A percentile compares a stretch with the other conserved stretches of the same genome.
phyloP scores from a whole-genome alignment of 1,140 invertebrate species.

The Helicorthomorpha holstii region DNA sequence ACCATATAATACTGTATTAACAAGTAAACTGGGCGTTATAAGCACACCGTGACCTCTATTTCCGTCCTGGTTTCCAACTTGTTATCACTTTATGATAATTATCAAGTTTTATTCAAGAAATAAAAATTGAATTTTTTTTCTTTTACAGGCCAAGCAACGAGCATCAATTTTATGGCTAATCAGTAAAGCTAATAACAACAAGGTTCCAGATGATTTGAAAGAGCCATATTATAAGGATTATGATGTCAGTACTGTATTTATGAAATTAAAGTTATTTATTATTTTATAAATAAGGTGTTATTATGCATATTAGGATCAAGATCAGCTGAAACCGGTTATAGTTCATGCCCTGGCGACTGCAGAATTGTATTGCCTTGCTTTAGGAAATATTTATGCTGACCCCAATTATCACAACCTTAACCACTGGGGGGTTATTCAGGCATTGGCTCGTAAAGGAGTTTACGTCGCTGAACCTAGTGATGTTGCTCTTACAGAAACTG shows the following conservation, averaged over 20 bases:
- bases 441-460: constrained; percentile 76
- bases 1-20: too few relatives aligned
- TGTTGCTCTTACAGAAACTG: constrained; percentile 80
- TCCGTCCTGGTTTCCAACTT: too few relatives aligned
- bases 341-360: constrained; percentile 81
- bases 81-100: too few relatives aligned
- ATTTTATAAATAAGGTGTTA: constrained; percentile 1
- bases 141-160: constrained; percentile 85
- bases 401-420: constrained; percentile 87
- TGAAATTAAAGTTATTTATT: background rate
- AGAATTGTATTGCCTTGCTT: constrained; percentile 85
- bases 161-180: constrained; percentile 94
- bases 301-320: constrained; percentile 48
- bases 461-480: constrained; percentile 68
- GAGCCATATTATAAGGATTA: constrained; percentile 92
- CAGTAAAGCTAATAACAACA: constrained; percentile 89
- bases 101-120: too few relatives aligned
- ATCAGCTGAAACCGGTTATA: constrained; percentile 84
- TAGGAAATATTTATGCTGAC: constrained; percentile 92
- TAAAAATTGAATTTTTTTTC: too few relatives aligned
- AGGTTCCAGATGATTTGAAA: constrained; percentile 77
- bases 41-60: too few relatives aligned
- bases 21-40: too few relatives aligned
- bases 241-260: constrained; percentile 42
- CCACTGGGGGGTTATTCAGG: constrained; percentile 84